Evolutionary conservation across 2,888 invertebrate species (phyloP).

Genomic region (Eupithecia exiguata): DNA sequence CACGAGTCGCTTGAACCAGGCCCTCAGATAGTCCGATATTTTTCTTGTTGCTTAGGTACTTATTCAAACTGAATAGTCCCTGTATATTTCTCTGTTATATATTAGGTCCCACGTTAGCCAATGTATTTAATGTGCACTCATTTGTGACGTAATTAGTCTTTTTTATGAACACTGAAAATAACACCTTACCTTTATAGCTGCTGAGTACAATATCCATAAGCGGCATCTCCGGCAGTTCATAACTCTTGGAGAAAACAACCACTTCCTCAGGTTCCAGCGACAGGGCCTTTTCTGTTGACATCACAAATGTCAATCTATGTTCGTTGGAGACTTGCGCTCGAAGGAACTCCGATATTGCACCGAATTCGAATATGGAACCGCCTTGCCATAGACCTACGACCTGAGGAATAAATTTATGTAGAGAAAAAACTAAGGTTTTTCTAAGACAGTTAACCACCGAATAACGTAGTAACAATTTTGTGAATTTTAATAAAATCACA

Average conservation of each 20-base stretch:
- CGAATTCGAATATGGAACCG: slow-evolving; percentile 67
- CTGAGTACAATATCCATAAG: slow-evolving; percentile 68
- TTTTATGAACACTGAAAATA: background rate
- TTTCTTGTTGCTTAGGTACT: too few relatives aligned
- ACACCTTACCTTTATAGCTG: slow-evolving; percentile 65
- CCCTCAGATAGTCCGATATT: too few relatives aligned
- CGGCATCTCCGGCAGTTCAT: slow-evolving; percentile 71
- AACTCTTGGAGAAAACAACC: slow-evolving; percentile 64
- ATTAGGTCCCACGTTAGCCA: too few relatives aligned
- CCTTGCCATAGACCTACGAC: slow-evolving; percentile 78
- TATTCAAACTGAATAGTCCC: too few relatives aligned
- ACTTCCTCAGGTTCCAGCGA: slow-evolving; percentile 70
- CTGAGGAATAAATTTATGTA: slow-evolving; percentile 45
- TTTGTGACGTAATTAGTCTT: background rate
- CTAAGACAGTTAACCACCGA: too few relatives aligned
- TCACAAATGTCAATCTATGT: slow-evolving; percentile 64
- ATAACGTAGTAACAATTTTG: too few relatives aligned
- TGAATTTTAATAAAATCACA: too few relatives aligned
- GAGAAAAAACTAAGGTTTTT: too few relatives aligned
- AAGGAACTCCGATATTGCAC: slow-evolving; percentile 66
- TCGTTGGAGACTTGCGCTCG: slow-evolving; percentile 56
- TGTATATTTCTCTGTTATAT: too few relatives aligned
- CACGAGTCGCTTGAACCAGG: too few relatives aligned
- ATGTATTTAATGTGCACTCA: background rate
- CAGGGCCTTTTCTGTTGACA: slow-evolving; percentile 70